These are phyloP conservation scores for Eira barbara DNA, from an alignment of 2,113 vertebrate species.

Conservation along the genomic window DNA sequence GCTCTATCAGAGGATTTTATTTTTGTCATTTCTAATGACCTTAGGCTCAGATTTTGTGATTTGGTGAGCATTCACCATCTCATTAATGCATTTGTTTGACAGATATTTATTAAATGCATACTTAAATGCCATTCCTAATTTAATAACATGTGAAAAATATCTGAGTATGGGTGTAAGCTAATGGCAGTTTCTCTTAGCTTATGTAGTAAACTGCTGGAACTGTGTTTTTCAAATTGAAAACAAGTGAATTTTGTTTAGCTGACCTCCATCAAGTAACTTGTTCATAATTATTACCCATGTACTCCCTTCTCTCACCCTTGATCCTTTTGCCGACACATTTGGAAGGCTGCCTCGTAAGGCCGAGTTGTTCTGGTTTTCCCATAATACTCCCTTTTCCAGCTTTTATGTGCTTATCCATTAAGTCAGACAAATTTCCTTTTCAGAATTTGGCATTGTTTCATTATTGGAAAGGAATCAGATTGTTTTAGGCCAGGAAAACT, in stretches of 20 bases:
- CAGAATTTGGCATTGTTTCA: slow-evolving; percentile 61
- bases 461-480: slow-evolving; percentile 59
- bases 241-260: slow-evolving; percentile 54
- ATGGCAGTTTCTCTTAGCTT: neutral
- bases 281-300: slow-evolving; percentile 37
- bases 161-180: neutral
- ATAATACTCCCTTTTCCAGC: slow-evolving; percentile 39
- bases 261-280: neutral
- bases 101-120: neutral
- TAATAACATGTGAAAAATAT: slow-evolving; percentile 21
- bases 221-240: slow-evolving; percentile 43
- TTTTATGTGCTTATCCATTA: slow-evolving; percentile 56
- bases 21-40: slow-evolving; percentile 10
- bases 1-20: neutral
- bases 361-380: slow-evolving; percentile 34
- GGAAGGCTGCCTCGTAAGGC: slow-evolving; percentile 8
- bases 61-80: neutral
- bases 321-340: slow-evolving; percentile 33
- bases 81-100: neutral
- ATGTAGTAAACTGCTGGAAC: neutral
- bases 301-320: slow-evolving; percentile 32
- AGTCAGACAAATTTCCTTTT: slow-evolving; percentile 58
- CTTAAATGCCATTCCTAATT: neutral
- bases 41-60: neutral
- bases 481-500: slow-evolving; percentile 36